Evolutionary conservation across 2,797 vertebrate species (phyloP).

Genomic region (Enoplosus armatus): DNA sequence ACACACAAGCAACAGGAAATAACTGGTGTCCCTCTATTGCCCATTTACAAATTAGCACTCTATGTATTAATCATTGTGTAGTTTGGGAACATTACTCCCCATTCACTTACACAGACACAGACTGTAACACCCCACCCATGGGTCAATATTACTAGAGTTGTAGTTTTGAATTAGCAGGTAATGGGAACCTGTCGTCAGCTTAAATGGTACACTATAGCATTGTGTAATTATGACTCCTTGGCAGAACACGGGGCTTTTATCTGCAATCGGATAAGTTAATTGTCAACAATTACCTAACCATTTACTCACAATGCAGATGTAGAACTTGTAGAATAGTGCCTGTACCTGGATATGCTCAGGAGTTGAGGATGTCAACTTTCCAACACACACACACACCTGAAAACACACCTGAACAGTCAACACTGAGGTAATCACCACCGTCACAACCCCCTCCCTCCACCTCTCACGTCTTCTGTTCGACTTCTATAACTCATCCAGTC

Average conservation of each 20-base stretch:
- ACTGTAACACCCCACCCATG: constrained; percentile 3
- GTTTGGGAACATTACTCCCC: constrained; percentile 4
- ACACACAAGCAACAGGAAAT: neutral
- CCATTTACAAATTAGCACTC: constrained; percentile 31
- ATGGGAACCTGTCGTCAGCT: constrained; percentile 56
- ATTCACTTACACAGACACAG: neutral
- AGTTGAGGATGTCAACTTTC: constrained; percentile 50
- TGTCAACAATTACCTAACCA: constrained; percentile 65
- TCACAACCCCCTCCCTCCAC: constrained; percentile 35
- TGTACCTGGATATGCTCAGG: constrained; percentile 70
- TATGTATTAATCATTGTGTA: constrained; percentile 8
- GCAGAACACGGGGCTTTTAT: constrained; percentile 53
- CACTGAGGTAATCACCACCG: constrained; percentile 68
- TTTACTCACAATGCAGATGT: constrained; percentile 60
- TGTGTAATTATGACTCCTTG: constrained; percentile 63
- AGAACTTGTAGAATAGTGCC: constrained; percentile 52
- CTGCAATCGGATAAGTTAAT: constrained; percentile 77
- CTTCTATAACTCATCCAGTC: constrained; percentile 71
- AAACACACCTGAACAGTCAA: constrained; percentile 62
- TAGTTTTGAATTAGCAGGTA: constrained; percentile 52
- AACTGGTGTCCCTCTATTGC: neutral
- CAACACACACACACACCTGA: constrained; percentile 62
- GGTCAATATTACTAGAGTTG: constrained; percentile 21
- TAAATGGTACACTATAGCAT: constrained; percentile 41
- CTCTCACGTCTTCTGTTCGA: constrained; percentile 44